Evolutionary conservation across 2,797 vertebrate genomes (phyloP), one percentile per base, ranked within the genome.

Genomic region (Clarias pachynema): DNA sequence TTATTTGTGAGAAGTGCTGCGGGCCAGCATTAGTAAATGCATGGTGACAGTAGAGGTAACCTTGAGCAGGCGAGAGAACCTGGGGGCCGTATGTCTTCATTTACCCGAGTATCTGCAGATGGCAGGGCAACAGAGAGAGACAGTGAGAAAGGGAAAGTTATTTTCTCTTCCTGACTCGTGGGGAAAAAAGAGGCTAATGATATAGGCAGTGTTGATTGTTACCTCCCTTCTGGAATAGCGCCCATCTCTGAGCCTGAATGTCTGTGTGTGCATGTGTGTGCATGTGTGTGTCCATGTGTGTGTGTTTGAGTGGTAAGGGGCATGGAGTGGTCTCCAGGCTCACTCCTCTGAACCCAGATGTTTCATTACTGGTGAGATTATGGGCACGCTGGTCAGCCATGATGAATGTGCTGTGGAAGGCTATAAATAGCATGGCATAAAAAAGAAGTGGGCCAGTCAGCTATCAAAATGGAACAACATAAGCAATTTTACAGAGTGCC

Each of bases 1-100:
- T 95, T 93, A 94, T 92, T 93, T 94, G 92, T 82, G 85, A 87
- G 85, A 86, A 88, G 90, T 90, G 87, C 89, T 91, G 56, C 88
- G 86, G 89, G 92, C 92, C 91, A 26, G 89, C 92, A 93, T 95
- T 94, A 92, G 94, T 93, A 95, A 95, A 95, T 94, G 94, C 91
- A 90, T 91, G 89, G 92, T 94, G 95, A 95, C 95, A 95, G 94
- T 93, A 95, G 94, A 96, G 95, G 95, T 96, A 94, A 96, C 95
- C 95, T 95, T 96, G 95, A 95, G 92, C 92, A 87, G 90, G 91
- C 92, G 82, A 90, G 88, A 89, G 91, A 93, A 95, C 94, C 95
- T 92, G 89, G 92, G 90, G 94, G 95, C 93, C 92, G 94, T 96
- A 95, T 95, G 94, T 96, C 95, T 96, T 96, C 95, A 95, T 96